phyloP scores from a whole-genome alignment of 2,113 vertebrate genomes.

The Colius striatus region DNA sequence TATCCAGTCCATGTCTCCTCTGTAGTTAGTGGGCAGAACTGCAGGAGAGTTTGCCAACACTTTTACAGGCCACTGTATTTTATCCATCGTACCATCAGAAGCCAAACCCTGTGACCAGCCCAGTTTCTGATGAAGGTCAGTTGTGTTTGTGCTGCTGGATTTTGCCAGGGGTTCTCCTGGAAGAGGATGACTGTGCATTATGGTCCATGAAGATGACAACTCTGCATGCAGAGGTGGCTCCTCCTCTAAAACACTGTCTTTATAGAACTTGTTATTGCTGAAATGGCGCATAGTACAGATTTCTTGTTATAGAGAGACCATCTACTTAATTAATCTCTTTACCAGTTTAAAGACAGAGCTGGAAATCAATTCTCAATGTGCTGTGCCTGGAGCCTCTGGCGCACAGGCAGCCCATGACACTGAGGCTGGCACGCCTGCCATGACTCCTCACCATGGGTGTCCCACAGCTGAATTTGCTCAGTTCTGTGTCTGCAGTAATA shows the following conservation, averaged over 20 bases:
- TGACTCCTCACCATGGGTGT: neutral
- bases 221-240: neutral
- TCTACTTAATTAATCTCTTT: neutral
- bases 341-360: neutral
- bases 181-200: neutral
- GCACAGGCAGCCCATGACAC: neutral
- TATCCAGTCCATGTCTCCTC: neutral
- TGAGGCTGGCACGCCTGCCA: fast-evolving
- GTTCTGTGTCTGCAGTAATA: neutral
- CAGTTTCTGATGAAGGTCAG: neutral
- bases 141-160: fast-evolving
- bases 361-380: neutral
- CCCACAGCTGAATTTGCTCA: neutral
- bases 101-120: neutral
- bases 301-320: neutral
- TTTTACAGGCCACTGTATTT: neutral
- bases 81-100: neutral
- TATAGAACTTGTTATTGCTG: neutral
- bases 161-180: neutral
- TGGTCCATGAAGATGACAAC: neutral
- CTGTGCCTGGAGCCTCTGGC: fast-evolving
- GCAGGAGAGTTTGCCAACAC: neutral
- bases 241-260: neutral
- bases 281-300: neutral
- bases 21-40: neutral